Conservation (phyloP, 2,797 vertebrate genomes). For the Pipistrellus nathusii region DNA sequence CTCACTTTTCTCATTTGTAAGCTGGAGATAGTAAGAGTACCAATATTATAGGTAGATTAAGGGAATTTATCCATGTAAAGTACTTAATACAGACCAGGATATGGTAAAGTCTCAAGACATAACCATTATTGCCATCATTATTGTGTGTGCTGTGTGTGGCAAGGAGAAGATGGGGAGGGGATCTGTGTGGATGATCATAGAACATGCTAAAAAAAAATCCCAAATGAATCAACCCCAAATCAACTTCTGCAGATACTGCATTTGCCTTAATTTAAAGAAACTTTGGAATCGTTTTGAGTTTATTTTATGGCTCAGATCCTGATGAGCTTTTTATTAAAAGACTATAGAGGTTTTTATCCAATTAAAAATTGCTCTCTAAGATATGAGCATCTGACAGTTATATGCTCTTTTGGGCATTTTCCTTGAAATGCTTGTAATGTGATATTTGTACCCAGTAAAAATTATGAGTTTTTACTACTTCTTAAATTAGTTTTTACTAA, state of each 20-base stretch:
- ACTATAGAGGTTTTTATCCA: slow-evolving; percentile 56
- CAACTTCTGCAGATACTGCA: slow-evolving; percentile 51
- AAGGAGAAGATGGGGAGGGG: background rate
- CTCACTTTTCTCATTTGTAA: background rate
- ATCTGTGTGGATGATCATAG: background rate
- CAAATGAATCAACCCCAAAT: slow-evolving; percentile 7
- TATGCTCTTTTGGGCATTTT: slow-evolving; percentile 21
- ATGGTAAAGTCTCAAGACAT: background rate
- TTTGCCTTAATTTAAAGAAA: slow-evolving; percentile 68
- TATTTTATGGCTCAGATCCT: slow-evolving; percentile 61
- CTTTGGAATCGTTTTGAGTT: slow-evolving; percentile 67
- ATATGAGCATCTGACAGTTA: slow-evolving; percentile 22
- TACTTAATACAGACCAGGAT: background rate
- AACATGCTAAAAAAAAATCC: background rate
- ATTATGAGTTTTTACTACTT: slow-evolving; percentile 23
- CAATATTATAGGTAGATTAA: background rate
- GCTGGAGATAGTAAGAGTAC: background rate
- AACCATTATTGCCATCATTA: background rate
- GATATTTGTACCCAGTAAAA: slow-evolving; percentile 58
- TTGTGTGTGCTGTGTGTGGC: background rate
- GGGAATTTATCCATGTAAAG: background rate
- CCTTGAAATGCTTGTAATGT: slow-evolving; percentile 40
- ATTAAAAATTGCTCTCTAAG: slow-evolving; percentile 55
- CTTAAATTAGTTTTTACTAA: background rate
- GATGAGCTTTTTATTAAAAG: slow-evolving; percentile 63